Evolutionary conservation across 1,140 invertebrate species (phyloP).

Genomic region (Vanessa atalanta): DNA sequence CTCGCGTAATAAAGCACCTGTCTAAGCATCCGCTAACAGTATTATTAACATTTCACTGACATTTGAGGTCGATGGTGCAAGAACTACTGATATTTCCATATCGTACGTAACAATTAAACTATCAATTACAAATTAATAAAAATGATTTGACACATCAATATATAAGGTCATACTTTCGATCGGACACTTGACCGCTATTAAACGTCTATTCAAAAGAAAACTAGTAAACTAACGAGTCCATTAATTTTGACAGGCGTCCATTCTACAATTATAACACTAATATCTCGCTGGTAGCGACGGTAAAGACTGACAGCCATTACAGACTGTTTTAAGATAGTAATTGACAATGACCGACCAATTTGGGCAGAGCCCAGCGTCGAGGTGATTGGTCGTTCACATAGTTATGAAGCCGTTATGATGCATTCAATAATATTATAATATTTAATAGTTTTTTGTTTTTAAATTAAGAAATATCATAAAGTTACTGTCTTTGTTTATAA

Average conservation of each 20-base stretch:
- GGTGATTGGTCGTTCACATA: neutral
- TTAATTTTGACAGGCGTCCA: slow-evolving; percentile 48
- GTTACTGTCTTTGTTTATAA: too few species aligned
- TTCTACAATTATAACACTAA: slow-evolving; percentile 42
- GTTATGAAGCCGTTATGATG: neutral
- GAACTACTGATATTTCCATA: neutral
- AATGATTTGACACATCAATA: slow-evolving; percentile 29
- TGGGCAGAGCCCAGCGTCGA: slow-evolving; percentile 12
- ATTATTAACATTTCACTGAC: neutral
- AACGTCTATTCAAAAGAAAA: slow-evolving; percentile 18
- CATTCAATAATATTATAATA: too few species aligned
- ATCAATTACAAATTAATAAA: slow-evolving; percentile 33
- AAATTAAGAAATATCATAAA: too few species aligned
- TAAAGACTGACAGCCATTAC: slow-evolving; percentile 45
- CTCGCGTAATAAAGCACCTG: neutral
- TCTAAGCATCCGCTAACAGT: neutral
- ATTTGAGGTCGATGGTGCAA: neutral
- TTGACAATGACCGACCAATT: slow-evolving; percentile 45
- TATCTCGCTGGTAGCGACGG: slow-evolving; percentile 40
- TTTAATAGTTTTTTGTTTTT: too few species aligned
- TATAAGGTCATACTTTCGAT: slow-evolving; percentile 19
- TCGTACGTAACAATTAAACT: slow-evolving; percentile 12
- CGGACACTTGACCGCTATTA: slow-evolving; percentile 16
- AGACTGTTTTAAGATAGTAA: slow-evolving; percentile 41
- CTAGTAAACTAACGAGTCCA: slow-evolving; percentile 38